phyloP scores from a whole-genome alignment of 2,797 vertebrate species.

The Babyrousa celebensis region DNA sequence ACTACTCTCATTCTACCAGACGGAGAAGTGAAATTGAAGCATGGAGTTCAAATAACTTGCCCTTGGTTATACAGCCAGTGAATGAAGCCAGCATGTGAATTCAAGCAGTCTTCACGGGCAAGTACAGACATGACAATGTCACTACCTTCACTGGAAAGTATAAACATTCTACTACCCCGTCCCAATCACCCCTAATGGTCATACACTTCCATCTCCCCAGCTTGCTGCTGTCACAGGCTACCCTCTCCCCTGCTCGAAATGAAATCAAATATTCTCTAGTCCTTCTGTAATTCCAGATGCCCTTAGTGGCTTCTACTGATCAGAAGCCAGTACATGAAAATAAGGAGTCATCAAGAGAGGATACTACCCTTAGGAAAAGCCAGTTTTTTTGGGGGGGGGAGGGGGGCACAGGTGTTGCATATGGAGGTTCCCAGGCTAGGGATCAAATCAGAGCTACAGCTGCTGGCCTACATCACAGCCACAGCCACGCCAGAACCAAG shows the following conservation, averaged over 20 bases:
- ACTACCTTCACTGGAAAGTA: not conserved
- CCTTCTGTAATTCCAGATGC: conserved; percentile 21
- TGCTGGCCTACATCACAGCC: too few relatives aligned
- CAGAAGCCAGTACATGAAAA: conserved; percentile 29
- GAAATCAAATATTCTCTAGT: conserved; percentile 27
- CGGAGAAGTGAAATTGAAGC: conserved; percentile 2
- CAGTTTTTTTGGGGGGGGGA: too few relatives aligned
- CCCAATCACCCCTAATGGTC: not conserved
- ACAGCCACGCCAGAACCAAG: too few relatives aligned
- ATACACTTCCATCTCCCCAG: not conserved
- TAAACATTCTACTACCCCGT: not conserved
- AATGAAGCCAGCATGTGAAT: not conserved
- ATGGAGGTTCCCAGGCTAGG: too few relatives aligned
- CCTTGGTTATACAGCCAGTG: not conserved
- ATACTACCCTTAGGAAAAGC: conserved; percentile 25
- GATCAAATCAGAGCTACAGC: too few relatives aligned
- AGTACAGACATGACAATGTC: not conserved
- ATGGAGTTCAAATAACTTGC: not conserved
- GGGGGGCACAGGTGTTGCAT: too few relatives aligned
- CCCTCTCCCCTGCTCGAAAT: not conserved
- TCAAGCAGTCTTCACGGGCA: not conserved
- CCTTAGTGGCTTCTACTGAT: conserved; percentile 35
- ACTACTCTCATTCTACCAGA: not conserved
- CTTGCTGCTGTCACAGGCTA: not conserved
- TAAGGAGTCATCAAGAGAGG: conserved; percentile 33